Conservation (phyloP, 2,888 invertebrate genomes). For the Blastobasis lacticolella region DNA sequence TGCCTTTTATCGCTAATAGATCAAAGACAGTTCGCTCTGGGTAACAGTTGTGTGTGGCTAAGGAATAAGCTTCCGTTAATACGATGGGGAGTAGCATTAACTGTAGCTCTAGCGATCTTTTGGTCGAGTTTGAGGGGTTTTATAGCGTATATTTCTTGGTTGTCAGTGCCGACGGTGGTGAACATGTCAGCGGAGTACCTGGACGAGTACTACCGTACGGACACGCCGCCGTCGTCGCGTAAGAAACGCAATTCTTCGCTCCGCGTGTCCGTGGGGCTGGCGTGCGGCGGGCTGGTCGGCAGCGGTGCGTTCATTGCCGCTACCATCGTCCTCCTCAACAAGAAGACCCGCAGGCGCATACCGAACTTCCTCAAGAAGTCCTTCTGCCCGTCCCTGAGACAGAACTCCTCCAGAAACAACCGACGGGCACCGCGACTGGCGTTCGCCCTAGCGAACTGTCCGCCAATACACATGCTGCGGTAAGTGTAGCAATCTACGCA, state of each 20-base stretch:
- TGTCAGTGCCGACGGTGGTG: conserved; percentile 66
- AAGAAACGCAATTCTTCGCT: conserved; percentile 68
- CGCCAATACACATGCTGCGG: conserved; percentile 64
- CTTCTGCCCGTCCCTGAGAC: conserved; percentile 56
- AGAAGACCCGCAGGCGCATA: conserved; percentile 49
- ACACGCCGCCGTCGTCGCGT: conserved; percentile 50
- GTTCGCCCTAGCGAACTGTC: conserved; percentile 58
- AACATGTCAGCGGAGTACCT: conserved; percentile 76
- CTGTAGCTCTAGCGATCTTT: no score
- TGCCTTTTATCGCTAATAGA: no score
- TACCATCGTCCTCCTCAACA: conserved; percentile 78
- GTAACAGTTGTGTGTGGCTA: no score
- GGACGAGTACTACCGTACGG: conserved; percentile 76
- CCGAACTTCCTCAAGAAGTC: conserved; percentile 64
- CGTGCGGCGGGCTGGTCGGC: conserved; percentile 62
- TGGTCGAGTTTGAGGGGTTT: no score
- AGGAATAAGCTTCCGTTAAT: no score
- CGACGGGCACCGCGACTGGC: conserved; percentile 60
- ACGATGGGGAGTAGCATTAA: no score
- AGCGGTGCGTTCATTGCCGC: conserved; percentile 74
- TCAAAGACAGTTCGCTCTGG: no score
- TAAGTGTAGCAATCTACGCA: conserved; percentile 17
- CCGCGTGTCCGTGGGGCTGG: conserved; percentile 57
- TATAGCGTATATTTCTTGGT: background rate
- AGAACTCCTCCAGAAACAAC: conserved; percentile 53